These are phyloP conservation scores for Stomorhina lunata DNA, from an alignment of 2,888 invertebrate species.

Conservation along the genomic window DNA sequence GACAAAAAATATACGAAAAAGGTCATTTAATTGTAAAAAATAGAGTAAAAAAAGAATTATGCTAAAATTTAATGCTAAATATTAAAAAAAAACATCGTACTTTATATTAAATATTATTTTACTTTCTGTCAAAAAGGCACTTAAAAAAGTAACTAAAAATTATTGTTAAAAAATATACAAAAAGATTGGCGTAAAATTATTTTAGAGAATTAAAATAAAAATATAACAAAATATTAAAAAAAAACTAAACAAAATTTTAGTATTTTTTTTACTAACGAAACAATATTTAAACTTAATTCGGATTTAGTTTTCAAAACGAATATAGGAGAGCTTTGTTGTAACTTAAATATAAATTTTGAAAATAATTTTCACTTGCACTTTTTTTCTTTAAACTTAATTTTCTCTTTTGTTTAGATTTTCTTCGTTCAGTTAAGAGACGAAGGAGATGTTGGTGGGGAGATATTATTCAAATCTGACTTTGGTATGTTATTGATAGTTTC, in stretches of 20 bases:
- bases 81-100: constrained; percentile 24
- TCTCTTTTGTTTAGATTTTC: not conserved
- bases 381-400: constrained; percentile 7
- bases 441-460: constrained; percentile 58
- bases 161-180: constrained; percentile 1
- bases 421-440: constrained; percentile 51
- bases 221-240: constrained; percentile 32
- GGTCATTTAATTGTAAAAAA: too few species aligned
- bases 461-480: constrained; percentile 63
- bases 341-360: constrained; percentile 50
- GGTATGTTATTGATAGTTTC: constrained; percentile 69
- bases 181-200: constrained; percentile 45
- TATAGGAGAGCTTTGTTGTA: constrained; percentile 24
- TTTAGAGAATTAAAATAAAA: constrained; percentile 36
- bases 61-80: constrained; percentile 56
- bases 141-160: constrained; percentile 53
- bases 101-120: constrained; percentile 24
- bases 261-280: constrained; percentile 38
- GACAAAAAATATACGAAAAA: constrained; percentile 14
- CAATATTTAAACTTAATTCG: constrained; percentile 16
- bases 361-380: constrained; percentile 62
- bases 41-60: constrained; percentile 56
- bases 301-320: constrained; percentile 1
- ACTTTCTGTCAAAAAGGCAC: constrained; percentile 54
- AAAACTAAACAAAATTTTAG: constrained; percentile 44